Percentiles rank a stretch among this genome's conserved stretches.
Conservation (phyloP, 2,113 vertebrate genomes). For the Axis porcinus region DNA sequence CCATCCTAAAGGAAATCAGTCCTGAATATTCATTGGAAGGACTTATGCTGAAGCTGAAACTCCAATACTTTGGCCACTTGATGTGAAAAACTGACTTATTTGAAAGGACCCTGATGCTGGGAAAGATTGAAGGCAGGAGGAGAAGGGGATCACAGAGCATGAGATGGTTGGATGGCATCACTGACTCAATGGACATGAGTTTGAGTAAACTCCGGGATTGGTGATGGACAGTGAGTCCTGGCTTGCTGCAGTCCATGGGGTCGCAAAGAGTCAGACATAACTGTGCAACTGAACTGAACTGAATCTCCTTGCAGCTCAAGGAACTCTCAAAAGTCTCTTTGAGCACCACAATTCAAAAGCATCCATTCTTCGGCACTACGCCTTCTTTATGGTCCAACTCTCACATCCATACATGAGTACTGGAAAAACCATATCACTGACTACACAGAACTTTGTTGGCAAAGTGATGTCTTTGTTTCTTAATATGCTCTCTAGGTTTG, state of each 20-base stretch:
- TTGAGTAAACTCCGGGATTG: background rate
- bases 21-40: background rate
- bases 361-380: background rate
- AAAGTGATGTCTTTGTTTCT: background rate
- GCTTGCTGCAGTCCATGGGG: background rate
- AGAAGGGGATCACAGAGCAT: background rate
- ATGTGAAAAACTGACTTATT: background rate
- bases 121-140: background rate
- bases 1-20: background rate
- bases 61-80: background rate
- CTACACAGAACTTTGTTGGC: background rate
- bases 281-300: background rate
- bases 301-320: background rate
- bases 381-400: background rate
- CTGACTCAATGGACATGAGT: background rate
- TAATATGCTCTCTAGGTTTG: background rate
- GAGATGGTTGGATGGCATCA: background rate
- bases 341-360: background rate
- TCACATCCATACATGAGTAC: background rate
- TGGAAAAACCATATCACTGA: background rate
- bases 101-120: background rate
- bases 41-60: background rate
- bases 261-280: background rate
- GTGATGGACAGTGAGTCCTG: background rate
- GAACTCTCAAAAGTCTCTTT: background rate